Evolutionary conservation across 1,140 invertebrate genomes (phyloP).

Genomic region (Ips typographus): DNA sequence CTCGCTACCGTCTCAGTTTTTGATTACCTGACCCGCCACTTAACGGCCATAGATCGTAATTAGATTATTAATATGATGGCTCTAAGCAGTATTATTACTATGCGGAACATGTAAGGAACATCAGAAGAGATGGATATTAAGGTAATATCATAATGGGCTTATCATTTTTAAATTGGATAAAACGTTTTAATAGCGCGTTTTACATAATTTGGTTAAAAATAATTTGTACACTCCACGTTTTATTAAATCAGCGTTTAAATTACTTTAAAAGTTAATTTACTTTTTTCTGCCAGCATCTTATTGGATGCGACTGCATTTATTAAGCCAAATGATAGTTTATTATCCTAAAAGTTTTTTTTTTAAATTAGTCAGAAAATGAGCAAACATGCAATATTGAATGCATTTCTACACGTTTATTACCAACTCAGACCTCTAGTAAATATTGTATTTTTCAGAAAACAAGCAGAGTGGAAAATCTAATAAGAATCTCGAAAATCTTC

Average conservation of each 20-base stretch:
- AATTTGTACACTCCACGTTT: conserved; percentile 21
- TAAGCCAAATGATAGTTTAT: too few relatives aligned
- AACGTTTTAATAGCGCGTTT: conserved; percentile 31
- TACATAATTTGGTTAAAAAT: conserved; percentile 33
- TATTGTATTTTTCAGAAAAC: too few relatives aligned
- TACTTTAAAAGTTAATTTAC: too few relatives aligned
- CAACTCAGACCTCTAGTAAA: too few relatives aligned
- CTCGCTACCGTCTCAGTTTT: conserved; percentile 46
- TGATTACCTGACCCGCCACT: conserved; percentile 45
- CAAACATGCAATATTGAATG: too few relatives aligned
- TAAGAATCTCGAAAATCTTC: too few relatives aligned
- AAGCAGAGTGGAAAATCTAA: too few relatives aligned
- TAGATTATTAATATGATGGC: conserved; percentile 47
- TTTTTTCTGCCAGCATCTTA: too few relatives aligned
- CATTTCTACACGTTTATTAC: too few relatives aligned
- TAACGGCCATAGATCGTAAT: conserved; percentile 45
- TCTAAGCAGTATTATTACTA: conserved; percentile 35
- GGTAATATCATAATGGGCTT: conserved; percentile 36
- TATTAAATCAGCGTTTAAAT: conserved; percentile 5
- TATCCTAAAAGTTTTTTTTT: too few relatives aligned
- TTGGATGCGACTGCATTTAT: too few relatives aligned
- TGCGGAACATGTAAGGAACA: conserved; percentile 40
- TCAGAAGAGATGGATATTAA: conserved; percentile 34
- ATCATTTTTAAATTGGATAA: conserved; percentile 38
- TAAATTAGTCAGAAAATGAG: too few relatives aligned